phyloP scores from a whole-genome alignment of 1,140 invertebrate species.

The Bradysia coprophila region DNA sequence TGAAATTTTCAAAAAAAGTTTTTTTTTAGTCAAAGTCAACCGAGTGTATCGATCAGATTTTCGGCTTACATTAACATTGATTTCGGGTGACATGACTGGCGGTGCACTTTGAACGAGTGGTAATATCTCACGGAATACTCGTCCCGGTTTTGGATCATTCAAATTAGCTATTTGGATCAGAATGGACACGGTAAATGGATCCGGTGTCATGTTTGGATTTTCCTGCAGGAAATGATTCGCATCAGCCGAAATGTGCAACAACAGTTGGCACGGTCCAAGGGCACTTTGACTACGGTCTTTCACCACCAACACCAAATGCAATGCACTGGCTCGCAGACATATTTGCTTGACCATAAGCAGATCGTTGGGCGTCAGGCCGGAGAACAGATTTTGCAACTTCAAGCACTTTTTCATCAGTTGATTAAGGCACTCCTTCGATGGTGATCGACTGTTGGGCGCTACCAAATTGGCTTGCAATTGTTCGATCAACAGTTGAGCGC shows the following conservation, averaged over 20 bases:
- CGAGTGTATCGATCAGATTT: too few relatives aligned
- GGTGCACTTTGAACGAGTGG: constrained; percentile 52
- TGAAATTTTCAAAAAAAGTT: constrained; percentile 15
- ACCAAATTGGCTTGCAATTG: constrained; percentile 18
- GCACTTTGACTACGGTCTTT: constrained; percentile 30
- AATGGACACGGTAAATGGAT: constrained; percentile 61
- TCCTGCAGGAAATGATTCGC: constrained; percentile 14
- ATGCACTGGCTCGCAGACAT: constrained; percentile 60
- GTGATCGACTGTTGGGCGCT: constrained; percentile 15
- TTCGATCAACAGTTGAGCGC: constrained; percentile 34
- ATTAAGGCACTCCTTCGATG: constrained; percentile 21
- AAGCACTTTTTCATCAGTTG: constrained; percentile 51
- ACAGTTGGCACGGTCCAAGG: constrained; percentile 27
- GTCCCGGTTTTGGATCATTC: constrained; percentile 70
- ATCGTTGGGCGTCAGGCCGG: constrained; percentile 54
- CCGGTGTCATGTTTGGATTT: constrained; percentile 33
- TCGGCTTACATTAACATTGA: constrained; percentile 31
- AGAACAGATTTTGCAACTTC: constrained; percentile 64
- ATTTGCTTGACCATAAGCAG: constrained; percentile 63
- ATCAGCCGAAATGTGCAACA: constrained; percentile 19
- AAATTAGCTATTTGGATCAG: constrained; percentile 57
- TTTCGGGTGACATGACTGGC: constrained; percentile 34
- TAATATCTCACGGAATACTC: constrained; percentile 58
- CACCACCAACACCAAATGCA: constrained; percentile 56
- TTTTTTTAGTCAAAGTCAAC: constrained; percentile 29